Conservation (phyloP, 2,797 vertebrate genomes). For the Oreortyx pictus region DNA sequence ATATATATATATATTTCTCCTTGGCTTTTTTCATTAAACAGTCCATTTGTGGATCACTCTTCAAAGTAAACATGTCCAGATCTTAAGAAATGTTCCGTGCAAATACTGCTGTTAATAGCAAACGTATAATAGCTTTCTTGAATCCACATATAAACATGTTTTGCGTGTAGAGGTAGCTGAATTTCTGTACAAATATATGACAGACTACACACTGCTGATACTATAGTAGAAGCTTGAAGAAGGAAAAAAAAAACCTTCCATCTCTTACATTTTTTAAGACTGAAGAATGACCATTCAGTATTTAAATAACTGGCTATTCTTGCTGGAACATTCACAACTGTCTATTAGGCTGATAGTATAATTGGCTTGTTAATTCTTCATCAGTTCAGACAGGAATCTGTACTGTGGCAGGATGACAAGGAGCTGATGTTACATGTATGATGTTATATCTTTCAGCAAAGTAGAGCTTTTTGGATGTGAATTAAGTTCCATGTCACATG, state of each 20-base stretch:
- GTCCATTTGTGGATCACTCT: not conserved
- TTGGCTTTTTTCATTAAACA: not conserved
- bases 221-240: not conserved
- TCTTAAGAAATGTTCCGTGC: rapidly evolving
- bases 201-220: not conserved
- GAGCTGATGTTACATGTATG: not conserved
- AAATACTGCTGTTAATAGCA: not conserved
- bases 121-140: not conserved
- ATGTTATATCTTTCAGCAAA: not conserved
- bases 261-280: rapidly evolving
- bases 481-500: slow-evolving; percentile 1
- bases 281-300: not conserved
- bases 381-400: not conserved
- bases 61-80: not conserved
- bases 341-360: not conserved
- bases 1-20: not conserved
- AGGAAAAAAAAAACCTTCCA: not conserved
- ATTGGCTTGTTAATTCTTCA: not conserved
- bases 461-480: not conserved
- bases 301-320: not conserved
- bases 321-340: not conserved
- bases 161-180: not conserved
- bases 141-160: not conserved
- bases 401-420: not conserved
- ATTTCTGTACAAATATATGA: not conserved